Percentiles rank a stretch among this genome's conserved stretches.
Conservation (phyloP, 2,113 vertebrate genomes). For the Paraplagusia blochii region DNA sequence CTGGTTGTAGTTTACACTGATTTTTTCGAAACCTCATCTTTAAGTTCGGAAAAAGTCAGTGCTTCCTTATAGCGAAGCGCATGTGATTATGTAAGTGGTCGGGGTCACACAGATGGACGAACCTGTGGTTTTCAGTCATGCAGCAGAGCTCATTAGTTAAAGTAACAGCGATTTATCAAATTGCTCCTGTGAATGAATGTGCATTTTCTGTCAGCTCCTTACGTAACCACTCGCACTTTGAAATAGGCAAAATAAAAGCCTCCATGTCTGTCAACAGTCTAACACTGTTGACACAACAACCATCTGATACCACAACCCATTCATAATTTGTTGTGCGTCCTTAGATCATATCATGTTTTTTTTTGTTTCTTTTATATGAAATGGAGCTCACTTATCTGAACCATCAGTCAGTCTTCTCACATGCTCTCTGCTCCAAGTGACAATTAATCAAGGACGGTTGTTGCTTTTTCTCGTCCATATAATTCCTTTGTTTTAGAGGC, state of each 20-base stretch:
- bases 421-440: neutral
- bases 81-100: constrained; percentile 53
- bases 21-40: constrained; percentile 40
- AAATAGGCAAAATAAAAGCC: no score
- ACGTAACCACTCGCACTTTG: constrained; percentile 16
- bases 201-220: constrained; percentile 28
- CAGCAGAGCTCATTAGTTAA: constrained; percentile 47
- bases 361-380: neutral
- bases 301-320: constrained; percentile 6
- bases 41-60: constrained; percentile 31
- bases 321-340: constrained; percentile 6
- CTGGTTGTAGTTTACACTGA: constrained; percentile 29
- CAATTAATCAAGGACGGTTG: neutral
- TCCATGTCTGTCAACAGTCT: no score
- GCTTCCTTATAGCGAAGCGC: constrained; percentile 44
- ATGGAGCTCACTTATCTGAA: no score
- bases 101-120: constrained; percentile 40
- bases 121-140: constrained; percentile 52
- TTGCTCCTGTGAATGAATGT: neutral
- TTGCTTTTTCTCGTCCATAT: no score
- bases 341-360: neutral
- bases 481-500: no score
- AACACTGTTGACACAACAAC: constrained; percentile 10
- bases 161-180: constrained; percentile 51
- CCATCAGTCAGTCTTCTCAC: neutral